A percentile compares a stretch with the other conserved stretches of the same genome.
Evolutionary conservation across 2,888 invertebrate species (phyloP).

Genomic region (Pediacus dermestoides): DNA sequence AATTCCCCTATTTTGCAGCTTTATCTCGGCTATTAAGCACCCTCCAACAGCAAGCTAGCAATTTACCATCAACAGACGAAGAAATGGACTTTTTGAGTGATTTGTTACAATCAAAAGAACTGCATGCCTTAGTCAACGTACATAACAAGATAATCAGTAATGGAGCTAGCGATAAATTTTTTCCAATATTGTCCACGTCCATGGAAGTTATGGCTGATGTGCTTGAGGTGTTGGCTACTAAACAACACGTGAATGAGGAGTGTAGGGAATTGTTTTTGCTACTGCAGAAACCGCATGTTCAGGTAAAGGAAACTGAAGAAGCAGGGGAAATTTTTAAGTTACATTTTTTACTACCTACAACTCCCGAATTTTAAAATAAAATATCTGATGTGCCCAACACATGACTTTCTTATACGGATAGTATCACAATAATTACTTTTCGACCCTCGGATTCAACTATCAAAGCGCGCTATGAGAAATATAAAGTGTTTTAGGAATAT

Average conservation of each 20-base stretch:
- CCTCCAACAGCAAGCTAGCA: constrained; percentile 78
- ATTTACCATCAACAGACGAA: constrained; percentile 72
- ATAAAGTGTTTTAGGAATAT: no score
- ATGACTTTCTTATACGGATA: no score
- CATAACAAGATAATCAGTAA: constrained; percentile 84
- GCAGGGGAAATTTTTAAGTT: no score
- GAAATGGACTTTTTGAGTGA: constrained; percentile 83
- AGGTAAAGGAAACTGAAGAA: no score
- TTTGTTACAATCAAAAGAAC: constrained; percentile 78
- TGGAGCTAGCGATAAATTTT: constrained; percentile 79
- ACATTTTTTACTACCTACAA: no score
- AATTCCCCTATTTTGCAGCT: constrained; percentile 56
- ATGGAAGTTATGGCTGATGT: constrained; percentile 78
- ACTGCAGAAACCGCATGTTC: constrained; percentile 81
- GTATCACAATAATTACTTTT: no score
- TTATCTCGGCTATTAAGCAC: constrained; percentile 75
- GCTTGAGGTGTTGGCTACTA: constrained; percentile 69
- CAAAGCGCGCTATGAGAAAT: no score
- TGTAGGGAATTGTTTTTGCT: constrained; percentile 76
- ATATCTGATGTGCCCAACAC: no score
- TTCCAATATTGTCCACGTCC: constrained; percentile 79
- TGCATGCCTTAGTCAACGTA: constrained; percentile 86
- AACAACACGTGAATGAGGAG: constrained; percentile 65
- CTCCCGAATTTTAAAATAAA: no score
- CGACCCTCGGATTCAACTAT: no score